A percentile compares a stretch with the other conserved stretches of the same genome.
phyloP scores from a whole-genome alignment of 92 coral and sea anemone species.

The Hydrozoanthus gracilis region DNA sequence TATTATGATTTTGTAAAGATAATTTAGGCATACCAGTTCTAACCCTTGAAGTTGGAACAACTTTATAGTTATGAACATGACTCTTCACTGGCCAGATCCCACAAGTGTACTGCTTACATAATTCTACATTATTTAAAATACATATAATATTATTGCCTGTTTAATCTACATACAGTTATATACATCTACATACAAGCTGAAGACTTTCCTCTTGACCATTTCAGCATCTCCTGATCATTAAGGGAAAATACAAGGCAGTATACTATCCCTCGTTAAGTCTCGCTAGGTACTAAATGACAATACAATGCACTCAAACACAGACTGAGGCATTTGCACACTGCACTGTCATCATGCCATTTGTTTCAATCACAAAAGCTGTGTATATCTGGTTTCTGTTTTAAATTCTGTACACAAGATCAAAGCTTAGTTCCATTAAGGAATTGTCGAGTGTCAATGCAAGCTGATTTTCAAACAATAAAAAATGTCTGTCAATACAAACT shows the following conservation, averaged over 20 bases:
- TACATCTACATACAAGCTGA: constrained; percentile 52
- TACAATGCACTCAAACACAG: neutral
- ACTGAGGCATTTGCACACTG: neutral
- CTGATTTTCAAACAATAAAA: constrained; percentile 12
- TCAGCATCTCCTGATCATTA: constrained; percentile 43
- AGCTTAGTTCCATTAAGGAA: neutral
- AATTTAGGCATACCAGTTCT: too few species aligned
- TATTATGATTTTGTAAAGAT: too few species aligned
- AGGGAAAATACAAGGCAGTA: neutral
- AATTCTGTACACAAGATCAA: neutral
- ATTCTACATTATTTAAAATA: too few species aligned
- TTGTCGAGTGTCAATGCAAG: constrained; percentile 20
- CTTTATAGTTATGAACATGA: too few species aligned
- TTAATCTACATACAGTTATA: neutral
- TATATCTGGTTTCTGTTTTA: too few species aligned
- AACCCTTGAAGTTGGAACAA: too few species aligned
- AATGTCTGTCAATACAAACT: neutral
- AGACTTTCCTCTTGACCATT: constrained; percentile 60
- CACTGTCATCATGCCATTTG: neutral
- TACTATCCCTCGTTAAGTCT: neutral
- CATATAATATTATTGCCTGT: too few species aligned
- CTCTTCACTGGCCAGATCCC: too few species aligned
- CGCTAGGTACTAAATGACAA: neutral
- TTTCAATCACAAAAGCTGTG: neutral
- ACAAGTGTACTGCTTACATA: too few species aligned